Conservation (phyloP, 2,797 vertebrate species). For the Scolopax bukidnonensis region DNA sequence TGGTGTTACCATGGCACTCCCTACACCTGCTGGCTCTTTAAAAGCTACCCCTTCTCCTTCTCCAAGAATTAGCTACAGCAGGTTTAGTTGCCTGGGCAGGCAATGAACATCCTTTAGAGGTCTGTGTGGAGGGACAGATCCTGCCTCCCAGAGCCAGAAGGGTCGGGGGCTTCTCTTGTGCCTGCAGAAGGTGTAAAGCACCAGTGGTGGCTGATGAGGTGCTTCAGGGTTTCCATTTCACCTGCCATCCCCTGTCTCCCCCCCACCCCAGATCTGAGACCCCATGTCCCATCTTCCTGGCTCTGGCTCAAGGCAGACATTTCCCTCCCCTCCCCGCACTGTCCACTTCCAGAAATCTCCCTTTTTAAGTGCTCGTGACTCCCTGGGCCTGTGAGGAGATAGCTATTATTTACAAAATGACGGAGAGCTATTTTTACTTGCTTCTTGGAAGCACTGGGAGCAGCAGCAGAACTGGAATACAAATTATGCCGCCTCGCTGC, state of each 20-base stretch:
- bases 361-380: not conserved
- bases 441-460: conserved; percentile 46
- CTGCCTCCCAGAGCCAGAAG: not conserved
- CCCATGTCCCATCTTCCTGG: not conserved
- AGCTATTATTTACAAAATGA: conserved; percentile 67
- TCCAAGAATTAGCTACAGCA: not conserved
- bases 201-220: not conserved
- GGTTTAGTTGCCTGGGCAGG: not conserved
- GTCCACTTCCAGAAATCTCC: not conserved
- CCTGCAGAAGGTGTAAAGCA: not conserved
- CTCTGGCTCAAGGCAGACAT: not conserved
- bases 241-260: too few relatives aligned
- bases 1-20: conserved; percentile 35
- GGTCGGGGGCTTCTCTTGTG: not conserved
- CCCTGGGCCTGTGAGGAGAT: not conserved
- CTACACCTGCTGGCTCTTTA: conserved; percentile 13
- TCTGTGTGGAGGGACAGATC: not conserved
- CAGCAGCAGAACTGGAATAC: conserved; percentile 39
- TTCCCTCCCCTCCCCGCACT: not conserved
- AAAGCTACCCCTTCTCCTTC: not conserved
- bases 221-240: not conserved
- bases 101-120: not conserved
- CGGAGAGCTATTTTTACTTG: conserved; percentile 65
- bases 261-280: too few relatives aligned
- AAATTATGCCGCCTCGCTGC: not conserved